Evolutionary conservation across 2,797 vertebrate genomes (phyloP).

Genomic region (Lagodon rhomboides): DNA sequence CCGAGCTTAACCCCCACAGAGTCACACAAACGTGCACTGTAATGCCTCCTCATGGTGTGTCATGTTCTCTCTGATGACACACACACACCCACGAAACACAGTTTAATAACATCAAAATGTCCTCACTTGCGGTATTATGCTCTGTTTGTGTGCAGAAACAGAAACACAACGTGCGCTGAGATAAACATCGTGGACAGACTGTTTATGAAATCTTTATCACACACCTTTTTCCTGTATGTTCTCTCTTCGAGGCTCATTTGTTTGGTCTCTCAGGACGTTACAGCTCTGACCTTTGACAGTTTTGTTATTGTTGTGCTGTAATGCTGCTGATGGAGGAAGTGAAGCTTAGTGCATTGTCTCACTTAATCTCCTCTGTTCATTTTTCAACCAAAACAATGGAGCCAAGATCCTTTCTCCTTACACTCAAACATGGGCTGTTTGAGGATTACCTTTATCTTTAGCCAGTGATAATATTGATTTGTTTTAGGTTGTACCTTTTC

Average conservation of each 20-base stretch:
- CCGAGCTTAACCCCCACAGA: slow-evolving; percentile 24
- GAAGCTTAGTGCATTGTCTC: slow-evolving; percentile 34
- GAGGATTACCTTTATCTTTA: slow-evolving; percentile 5
- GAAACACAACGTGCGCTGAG: too few species aligned
- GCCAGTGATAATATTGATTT: slow-evolving; percentile 18
- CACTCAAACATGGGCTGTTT: slow-evolving; percentile 1
- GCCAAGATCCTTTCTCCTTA: slow-evolving; percentile 21
- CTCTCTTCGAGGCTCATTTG: slow-evolving; percentile 19
- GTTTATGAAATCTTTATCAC: neutral
- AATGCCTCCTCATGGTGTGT: neutral
- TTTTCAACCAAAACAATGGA: slow-evolving; percentile 45
- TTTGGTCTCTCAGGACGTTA: slow-evolving; percentile 15
- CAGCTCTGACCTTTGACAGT: slow-evolving; percentile 39
- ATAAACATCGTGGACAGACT: neutral
- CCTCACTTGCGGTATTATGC: neutral
- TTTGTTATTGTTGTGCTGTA: slow-evolving; percentile 24
- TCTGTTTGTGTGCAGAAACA: neutral
- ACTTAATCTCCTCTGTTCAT: slow-evolving; percentile 21
- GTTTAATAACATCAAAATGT: neutral
- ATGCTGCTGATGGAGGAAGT: slow-evolving; percentile 36
- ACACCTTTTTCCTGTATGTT: neutral
- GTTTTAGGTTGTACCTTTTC: neutral
- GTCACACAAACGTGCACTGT: slow-evolving; percentile 21
- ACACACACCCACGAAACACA: neutral
- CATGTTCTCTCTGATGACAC: neutral